Evolutionary conservation across 2,888 invertebrate species (phyloP).

Genomic region (Drosophila fulvimacula): DNA sequence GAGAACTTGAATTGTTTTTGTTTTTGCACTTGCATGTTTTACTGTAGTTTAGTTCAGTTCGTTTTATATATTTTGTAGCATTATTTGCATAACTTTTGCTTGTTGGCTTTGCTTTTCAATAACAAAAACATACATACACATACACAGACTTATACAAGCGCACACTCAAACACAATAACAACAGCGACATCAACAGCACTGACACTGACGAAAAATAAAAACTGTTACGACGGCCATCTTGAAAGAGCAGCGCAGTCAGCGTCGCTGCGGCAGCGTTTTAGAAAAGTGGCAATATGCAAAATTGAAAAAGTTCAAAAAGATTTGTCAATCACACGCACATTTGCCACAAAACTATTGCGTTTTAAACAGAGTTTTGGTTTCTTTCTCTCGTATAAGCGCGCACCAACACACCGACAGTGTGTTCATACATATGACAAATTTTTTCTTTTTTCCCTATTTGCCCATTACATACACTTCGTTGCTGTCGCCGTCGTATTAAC

Average conservation of each 20-base stretch:
- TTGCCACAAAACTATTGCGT: constrained; percentile 34
- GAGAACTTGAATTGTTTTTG: constrained; percentile 50
- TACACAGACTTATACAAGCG: constrained; percentile 23
- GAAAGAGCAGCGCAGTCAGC: constrained; percentile 71
- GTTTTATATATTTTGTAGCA: constrained; percentile 38
- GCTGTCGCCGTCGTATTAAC: constrained; percentile 44
- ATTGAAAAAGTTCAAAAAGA: constrained; percentile 50
- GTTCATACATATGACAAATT: constrained; percentile 65
- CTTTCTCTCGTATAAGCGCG: constrained; percentile 49
- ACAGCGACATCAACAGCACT: constrained; percentile 52
- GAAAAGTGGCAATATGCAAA: constrained; percentile 60
- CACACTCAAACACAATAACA: constrained; percentile 61
- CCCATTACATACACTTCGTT: constrained; percentile 58
- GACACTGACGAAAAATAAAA: constrained; percentile 74
- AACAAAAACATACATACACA: constrained; percentile 60
- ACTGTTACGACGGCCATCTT: constrained; percentile 84
- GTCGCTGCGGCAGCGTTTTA: constrained; percentile 37
- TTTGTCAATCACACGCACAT: constrained; percentile 50
- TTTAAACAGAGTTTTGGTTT: constrained; percentile 39
- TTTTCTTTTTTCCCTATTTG: constrained; percentile 54
- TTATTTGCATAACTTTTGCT: constrained; percentile 68
- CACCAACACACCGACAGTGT: constrained; percentile 53
- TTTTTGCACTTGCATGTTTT: constrained; percentile 26
- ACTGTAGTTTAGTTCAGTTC: constrained; percentile 31
- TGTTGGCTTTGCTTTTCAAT: constrained; percentile 52